Evolutionary conservation across 92 coral and sea anemone species (phyloP).

Genomic region (Phenganax subtilis): DNA sequence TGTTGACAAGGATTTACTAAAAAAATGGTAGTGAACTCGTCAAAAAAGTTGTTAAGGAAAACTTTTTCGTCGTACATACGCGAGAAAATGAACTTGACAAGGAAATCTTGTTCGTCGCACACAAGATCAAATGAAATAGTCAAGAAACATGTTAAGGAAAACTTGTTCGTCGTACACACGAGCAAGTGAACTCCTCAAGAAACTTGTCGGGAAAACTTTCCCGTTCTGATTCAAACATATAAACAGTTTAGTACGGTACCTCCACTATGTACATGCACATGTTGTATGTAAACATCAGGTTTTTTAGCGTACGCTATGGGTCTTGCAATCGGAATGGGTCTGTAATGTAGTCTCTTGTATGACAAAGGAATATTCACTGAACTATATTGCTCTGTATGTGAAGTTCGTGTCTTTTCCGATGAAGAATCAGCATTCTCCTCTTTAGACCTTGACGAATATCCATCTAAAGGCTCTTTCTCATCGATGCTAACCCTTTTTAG

Average conservation of each 20-base stretch:
- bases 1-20: constrained; percentile 73
- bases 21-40: background rate
- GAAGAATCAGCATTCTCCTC: background rate
- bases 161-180: background rate
- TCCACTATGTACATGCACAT: constrained; percentile 33
- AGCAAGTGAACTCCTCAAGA: background rate
- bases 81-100: too few relatives aligned
- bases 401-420: background rate
- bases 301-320: constrained; percentile 24
- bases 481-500: background rate
- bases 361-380: constrained; percentile 30
- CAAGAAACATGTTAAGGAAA: too few relatives aligned
- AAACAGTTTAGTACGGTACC: constrained; percentile 1
- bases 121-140: too few relatives aligned
- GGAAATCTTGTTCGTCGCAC: too few relatives aligned
- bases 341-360: background rate
- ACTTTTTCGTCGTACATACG: background rate
- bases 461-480: background rate
- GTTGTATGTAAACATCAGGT: constrained; percentile 38
- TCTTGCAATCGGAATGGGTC: constrained; percentile 1
- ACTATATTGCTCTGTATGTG: background rate
- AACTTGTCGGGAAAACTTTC: background rate
- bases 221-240: background rate
- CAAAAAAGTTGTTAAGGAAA: background rate
- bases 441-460: background rate